phyloP scores from a whole-genome alignment of 2,113 vertebrate species.

The Anser cygnoides region DNA sequence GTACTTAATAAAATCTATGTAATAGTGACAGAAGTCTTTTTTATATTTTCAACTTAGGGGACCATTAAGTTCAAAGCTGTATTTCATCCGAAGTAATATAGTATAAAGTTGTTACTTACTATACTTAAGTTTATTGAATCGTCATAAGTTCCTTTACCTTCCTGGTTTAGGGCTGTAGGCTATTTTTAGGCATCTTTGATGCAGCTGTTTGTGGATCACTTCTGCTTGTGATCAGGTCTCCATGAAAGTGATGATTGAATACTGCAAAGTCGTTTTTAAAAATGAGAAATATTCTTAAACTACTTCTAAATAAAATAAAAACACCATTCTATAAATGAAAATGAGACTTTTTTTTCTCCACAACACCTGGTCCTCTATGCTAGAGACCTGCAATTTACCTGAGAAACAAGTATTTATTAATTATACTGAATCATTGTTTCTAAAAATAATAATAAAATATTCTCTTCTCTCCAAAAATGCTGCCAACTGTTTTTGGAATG shows the following conservation, averaged over 20 bases:
- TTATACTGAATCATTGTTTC: background rate
- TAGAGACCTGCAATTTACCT: background rate
- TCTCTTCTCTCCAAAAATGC: background rate
- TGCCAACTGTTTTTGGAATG: background rate
- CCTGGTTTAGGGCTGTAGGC: background rate
- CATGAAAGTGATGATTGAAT: background rate
- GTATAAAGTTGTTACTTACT: background rate
- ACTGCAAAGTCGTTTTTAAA: background rate
- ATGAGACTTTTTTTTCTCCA: background rate
- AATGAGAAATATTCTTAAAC: background rate
- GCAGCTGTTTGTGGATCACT: background rate
- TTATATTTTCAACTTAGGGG: background rate
- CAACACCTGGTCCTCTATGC: background rate
- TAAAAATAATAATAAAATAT: background rate
- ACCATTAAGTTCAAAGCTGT: background rate
- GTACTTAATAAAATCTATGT: background rate
- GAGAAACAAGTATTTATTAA: background rate
- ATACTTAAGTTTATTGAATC: background rate
- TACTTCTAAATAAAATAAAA: background rate
- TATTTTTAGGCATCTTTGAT: background rate
- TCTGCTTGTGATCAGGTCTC: background rate
- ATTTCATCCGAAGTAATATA: background rate
- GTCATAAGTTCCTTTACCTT: background rate
- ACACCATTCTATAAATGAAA: background rate
- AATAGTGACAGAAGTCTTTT: background rate